A percentile compares a stretch with the other conserved stretches of the same genome.
Conservation (phyloP, 2,888 invertebrate genomes). For the Lasioglossum figueresi region DNA sequence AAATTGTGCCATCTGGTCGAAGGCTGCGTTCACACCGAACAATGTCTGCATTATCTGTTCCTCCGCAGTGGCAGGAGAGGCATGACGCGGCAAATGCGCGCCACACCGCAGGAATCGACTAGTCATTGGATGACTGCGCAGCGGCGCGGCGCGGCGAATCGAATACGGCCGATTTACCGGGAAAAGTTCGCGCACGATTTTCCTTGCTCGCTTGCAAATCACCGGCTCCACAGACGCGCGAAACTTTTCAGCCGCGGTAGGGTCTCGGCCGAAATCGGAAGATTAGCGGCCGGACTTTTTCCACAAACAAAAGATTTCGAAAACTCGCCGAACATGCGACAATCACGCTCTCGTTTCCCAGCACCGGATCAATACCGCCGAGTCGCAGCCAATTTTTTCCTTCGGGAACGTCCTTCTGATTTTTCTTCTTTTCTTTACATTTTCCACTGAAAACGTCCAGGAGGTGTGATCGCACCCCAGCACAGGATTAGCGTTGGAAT, state of each 20-base stretch:
- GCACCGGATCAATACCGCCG: not conserved
- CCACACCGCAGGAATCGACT: constrained; percentile 59
- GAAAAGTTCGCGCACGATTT: constrained; percentile 5
- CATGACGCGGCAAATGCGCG: constrained; percentile 67
- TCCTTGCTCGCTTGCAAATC: not conserved
- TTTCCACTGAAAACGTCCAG: too few relatives aligned
- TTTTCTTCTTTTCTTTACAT: not conserved
- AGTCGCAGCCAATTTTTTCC: not conserved
- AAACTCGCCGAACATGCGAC: not conserved
- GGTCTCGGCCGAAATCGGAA: not conserved
- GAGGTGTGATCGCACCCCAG: too few relatives aligned
- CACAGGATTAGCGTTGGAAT: too few relatives aligned
- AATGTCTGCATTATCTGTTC: constrained; percentile 71
- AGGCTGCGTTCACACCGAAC: constrained; percentile 70
- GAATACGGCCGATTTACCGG: constrained; percentile 5
- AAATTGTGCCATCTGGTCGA: constrained; percentile 73
- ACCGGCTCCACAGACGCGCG: not conserved
- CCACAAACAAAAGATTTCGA: not conserved
- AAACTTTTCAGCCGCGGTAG: not conserved
- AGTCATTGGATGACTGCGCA: constrained; percentile 61
- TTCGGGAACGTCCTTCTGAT: not conserved
- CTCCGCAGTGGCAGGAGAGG: constrained; percentile 55
- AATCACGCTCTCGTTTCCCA: not conserved
- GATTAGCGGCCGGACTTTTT: not conserved
- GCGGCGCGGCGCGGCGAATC: constrained; percentile 20